phyloP scores from a whole-genome alignment of 2,888 invertebrate genomes.

The Reticulitermes lucifugus region DNA sequence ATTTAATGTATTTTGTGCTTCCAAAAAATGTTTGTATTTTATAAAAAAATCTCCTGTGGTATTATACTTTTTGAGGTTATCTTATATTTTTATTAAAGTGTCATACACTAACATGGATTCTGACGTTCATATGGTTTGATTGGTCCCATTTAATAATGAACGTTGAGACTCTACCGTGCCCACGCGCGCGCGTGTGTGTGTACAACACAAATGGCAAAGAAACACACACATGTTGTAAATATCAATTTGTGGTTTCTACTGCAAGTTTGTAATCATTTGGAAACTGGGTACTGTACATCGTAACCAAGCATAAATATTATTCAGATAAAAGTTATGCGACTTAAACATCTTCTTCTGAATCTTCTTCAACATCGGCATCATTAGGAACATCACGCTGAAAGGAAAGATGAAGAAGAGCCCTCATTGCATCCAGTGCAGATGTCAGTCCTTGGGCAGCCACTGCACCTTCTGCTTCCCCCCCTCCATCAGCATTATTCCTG shows the following conservation, averaged over 20 bases:
- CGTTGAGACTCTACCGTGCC: no score
- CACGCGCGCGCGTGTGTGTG: neutral
- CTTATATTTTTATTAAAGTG: no score
- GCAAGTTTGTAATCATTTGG: neutral
- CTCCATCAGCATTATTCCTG: constrained; percentile 18
- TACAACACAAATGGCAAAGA: neutral
- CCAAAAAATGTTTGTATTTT: no score
- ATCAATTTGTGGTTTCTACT: neutral
- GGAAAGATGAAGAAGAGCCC: constrained; percentile 76
- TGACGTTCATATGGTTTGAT: no score
- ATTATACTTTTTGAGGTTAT: no score
- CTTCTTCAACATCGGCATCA: constrained; percentile 66
- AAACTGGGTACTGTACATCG: no score
- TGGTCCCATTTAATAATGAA: no score
- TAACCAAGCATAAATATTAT: neutral
- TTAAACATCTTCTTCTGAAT: constrained; percentile 53
- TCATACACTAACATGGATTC: no score
- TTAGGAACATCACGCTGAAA: constrained; percentile 69
- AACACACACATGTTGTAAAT: neutral
- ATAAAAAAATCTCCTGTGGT: no score
- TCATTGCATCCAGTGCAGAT: constrained; percentile 77
- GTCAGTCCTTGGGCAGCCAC: constrained; percentile 67
- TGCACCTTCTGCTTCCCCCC: constrained; percentile 22
- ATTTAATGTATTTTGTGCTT: no score
- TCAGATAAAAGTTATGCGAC: neutral